phyloP scores from a whole-genome alignment of 2,797 vertebrate species.

The Pelobates cultripes region DNA sequence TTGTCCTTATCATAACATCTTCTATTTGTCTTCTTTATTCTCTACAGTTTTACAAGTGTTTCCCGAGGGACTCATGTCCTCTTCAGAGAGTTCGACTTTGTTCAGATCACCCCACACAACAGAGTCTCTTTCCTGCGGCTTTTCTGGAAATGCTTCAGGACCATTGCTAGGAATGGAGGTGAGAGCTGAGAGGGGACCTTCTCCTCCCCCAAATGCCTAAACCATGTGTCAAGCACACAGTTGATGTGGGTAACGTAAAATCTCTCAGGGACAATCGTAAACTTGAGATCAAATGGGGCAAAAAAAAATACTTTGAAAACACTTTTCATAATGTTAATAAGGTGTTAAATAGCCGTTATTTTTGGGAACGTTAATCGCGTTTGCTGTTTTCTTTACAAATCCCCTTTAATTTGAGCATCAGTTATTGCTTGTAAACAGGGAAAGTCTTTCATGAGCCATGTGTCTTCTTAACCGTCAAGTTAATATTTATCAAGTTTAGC shows the following conservation, averaged over 20 bases:
- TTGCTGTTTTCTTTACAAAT: not conserved
- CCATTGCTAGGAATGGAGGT: conserved; percentile 94
- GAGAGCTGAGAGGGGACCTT: conserved; percentile 54
- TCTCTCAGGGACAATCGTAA: not conserved
- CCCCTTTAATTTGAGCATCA: not conserved
- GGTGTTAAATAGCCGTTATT: not conserved
- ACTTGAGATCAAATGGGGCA: not conserved
- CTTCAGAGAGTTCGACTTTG: conserved; percentile 92
- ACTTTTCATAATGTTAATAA: not conserved
- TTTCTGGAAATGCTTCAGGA: conserved; percentile 94
- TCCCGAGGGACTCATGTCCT: conserved; percentile 92
- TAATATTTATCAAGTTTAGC: not conserved
- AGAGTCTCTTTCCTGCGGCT: conserved; percentile 87
- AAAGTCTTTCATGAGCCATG: not conserved
- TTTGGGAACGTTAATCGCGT: not conserved
- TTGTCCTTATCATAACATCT: not conserved
- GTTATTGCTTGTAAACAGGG: not conserved
- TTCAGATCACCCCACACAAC: conserved; percentile 90
- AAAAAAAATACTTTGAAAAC: not conserved
- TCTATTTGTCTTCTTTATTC: conserved; percentile 43
- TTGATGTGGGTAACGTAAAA: conserved; percentile 29
- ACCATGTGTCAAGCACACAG: not conserved
- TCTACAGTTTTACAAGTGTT: conserved; percentile 90
- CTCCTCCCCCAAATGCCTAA: too few species aligned
- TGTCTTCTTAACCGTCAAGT: too few species aligned